Conservation (phyloP, 2,113 vertebrate species). For the Perca flavescens region DNA sequence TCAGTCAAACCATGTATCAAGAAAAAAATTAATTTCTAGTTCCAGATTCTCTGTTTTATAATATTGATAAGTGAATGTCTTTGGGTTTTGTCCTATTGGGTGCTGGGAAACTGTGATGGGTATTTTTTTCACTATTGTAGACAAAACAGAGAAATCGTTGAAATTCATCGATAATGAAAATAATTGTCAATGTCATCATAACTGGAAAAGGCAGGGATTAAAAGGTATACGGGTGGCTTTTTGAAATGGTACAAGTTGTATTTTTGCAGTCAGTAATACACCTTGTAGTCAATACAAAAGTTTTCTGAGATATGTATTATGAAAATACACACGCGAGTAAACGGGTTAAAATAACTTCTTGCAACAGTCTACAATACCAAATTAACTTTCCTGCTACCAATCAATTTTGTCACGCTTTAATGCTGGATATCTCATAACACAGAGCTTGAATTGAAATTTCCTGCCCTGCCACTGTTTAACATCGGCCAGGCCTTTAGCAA, state of each 20-base stretch:
- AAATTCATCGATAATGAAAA: background rate
- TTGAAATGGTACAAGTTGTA: background rate
- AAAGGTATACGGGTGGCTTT: background rate
- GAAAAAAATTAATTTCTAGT: no score
- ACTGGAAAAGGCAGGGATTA: background rate
- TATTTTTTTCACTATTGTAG: background rate
- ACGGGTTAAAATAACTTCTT: background rate
- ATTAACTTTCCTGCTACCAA: constrained; percentile 6
- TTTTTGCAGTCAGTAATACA: background rate
- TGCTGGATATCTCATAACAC: background rate
- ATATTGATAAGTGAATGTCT: background rate
- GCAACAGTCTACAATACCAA: background rate
- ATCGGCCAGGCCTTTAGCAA: constrained; percentile 18
- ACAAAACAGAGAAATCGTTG: background rate
- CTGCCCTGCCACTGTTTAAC: constrained; percentile 24
- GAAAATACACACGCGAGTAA: no score
- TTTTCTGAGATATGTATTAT: background rate
- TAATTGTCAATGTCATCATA: background rate
- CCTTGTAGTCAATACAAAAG: background rate
- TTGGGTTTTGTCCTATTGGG: background rate
- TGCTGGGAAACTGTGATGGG: background rate
- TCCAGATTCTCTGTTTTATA: background rate
- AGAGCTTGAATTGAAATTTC: constrained; percentile 19
- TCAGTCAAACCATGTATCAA: no score
- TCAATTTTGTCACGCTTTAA: constrained; percentile 1